These are phyloP conservation scores for Siniperca scherzeri DNA, from an alignment of 2,797 vertebrate genomes.

Conservation along the genomic window DNA sequence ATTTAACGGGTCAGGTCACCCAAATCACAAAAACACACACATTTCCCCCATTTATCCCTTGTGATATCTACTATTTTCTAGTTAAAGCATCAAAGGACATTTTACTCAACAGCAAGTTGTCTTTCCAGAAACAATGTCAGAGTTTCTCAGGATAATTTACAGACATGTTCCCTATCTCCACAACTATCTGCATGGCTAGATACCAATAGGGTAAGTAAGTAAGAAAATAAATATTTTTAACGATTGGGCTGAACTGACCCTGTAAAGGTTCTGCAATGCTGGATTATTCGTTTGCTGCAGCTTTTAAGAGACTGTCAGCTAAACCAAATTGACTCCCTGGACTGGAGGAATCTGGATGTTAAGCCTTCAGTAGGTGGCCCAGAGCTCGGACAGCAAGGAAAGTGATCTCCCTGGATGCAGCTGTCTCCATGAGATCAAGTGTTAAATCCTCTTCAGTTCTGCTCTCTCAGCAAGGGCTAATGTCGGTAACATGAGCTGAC, in stretches of 20 bases:
- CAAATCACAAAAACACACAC: neutral
- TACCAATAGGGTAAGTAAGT: neutral
- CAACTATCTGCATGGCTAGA: constrained; percentile 3
- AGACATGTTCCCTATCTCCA: neutral
- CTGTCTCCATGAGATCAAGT: constrained; percentile 62
- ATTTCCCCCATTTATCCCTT: neutral
- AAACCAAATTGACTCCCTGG: constrained; percentile 62
- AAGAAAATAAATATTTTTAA: constrained; percentile 5
- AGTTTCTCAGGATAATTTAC: constrained; percentile 7
- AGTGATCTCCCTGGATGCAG: constrained; percentile 59
- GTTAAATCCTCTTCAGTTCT: constrained; percentile 66
- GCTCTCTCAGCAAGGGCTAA: constrained; percentile 55
- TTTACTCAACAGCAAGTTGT: constrained; percentile 8
- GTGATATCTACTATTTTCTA: neutral
- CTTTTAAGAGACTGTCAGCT: constrained; percentile 36
- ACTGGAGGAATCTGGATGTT: constrained; percentile 50
- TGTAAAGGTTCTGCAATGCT: constrained; percentile 26
- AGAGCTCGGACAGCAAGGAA: constrained; percentile 32
- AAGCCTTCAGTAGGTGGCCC: constrained; percentile 61
- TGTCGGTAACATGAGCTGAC: constrained; percentile 50
- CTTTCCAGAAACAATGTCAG: neutral
- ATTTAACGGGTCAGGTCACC: neutral
- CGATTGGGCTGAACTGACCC: constrained; percentile 12
- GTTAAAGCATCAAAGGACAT: neutral
- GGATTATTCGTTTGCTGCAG: constrained; percentile 51